phyloP scores from a whole-genome alignment of 2,888 invertebrate species.

The Oxycera nigricornis region DNA sequence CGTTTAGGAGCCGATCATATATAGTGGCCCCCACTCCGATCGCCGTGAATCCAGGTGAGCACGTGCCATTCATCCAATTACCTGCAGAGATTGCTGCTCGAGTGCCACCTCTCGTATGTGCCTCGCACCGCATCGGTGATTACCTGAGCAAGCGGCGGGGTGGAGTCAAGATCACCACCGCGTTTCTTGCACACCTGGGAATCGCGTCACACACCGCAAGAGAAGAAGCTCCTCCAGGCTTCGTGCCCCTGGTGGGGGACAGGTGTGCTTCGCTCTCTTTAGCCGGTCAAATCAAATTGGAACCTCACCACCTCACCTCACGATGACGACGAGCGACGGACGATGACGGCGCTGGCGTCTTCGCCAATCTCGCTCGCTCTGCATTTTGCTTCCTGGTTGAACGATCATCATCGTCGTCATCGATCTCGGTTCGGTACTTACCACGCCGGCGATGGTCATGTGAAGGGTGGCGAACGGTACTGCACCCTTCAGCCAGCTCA shows the following conservation, averaged over 20 bases:
- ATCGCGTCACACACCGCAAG: conserved; percentile 1
- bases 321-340: background rate
- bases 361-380: background rate
- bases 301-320: background rate
- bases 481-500: background rate
- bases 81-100: conserved; percentile 37
- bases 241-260: conserved; percentile 15
- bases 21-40: conserved; percentile 48
- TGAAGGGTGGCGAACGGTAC: background rate
- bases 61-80: conserved; percentile 49
- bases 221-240: conserved; percentile 18
- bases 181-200: conserved; percentile 25
- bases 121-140: conserved; percentile 2
- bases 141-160: conserved; percentile 31
- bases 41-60: conserved; percentile 43
- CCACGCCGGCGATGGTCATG: background rate
- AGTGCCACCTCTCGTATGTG: conserved; percentile 29
- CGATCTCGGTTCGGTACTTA: background rate
- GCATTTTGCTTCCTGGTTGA: conserved; percentile 20
- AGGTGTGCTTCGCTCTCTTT: conserved; percentile 30
- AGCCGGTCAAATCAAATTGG: background rate
- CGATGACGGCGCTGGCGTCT: background rate
- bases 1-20: conserved; percentile 48
- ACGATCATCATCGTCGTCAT: background rate
- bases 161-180: conserved; percentile 37